phyloP scores from a whole-genome alignment of 2,797 vertebrate genomes.

The Chelon auratus region DNA sequence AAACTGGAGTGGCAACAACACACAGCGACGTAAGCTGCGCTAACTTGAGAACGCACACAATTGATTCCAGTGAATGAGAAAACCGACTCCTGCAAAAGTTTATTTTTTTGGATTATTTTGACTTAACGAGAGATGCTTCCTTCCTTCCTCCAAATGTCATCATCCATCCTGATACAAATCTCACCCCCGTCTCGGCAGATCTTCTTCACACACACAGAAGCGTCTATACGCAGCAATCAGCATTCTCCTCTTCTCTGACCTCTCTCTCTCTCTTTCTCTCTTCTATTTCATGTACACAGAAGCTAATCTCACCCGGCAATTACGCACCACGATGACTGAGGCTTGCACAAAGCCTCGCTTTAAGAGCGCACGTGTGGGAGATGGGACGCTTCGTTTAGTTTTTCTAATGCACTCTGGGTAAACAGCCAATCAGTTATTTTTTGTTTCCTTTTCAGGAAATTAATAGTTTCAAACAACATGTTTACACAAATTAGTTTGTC shows the following conservation, averaged over 20 bases:
- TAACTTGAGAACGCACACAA: not conserved
- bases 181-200: slow-evolving; percentile 2
- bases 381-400: slow-evolving; percentile 22
- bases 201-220: not conserved
- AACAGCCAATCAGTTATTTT: slow-evolving; percentile 32
- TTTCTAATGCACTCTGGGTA: slow-evolving; percentile 36
- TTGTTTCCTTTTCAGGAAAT: slow-evolving; percentile 26
- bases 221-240: slow-evolving; percentile 24
- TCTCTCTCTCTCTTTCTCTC: slow-evolving; percentile 6
- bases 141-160: slow-evolving; percentile 6
- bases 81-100: not conserved
- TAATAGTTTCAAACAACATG: not conserved
- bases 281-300: slow-evolving; percentile 33
- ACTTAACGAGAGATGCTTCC: slow-evolving; percentile 2
- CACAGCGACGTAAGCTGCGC: too few species aligned
- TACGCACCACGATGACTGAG: slow-evolving; percentile 51
- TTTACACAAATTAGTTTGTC: slow-evolving; percentile 23
- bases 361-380: not conserved
- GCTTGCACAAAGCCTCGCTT: slow-evolving; percentile 13
- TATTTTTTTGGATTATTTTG: too few species aligned
- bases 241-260: slow-evolving; percentile 38
- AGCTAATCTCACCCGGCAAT: slow-evolving; percentile 51
- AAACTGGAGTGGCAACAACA: not conserved
- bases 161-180: not conserved
- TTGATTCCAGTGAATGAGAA: not conserved